A percentile compares a stretch with the other conserved stretches of the same genome.
These are phyloP conservation scores for Patella depressa DNA, from an alignment of 2,888 invertebrate genomes.

Conservation along the genomic window DNA sequence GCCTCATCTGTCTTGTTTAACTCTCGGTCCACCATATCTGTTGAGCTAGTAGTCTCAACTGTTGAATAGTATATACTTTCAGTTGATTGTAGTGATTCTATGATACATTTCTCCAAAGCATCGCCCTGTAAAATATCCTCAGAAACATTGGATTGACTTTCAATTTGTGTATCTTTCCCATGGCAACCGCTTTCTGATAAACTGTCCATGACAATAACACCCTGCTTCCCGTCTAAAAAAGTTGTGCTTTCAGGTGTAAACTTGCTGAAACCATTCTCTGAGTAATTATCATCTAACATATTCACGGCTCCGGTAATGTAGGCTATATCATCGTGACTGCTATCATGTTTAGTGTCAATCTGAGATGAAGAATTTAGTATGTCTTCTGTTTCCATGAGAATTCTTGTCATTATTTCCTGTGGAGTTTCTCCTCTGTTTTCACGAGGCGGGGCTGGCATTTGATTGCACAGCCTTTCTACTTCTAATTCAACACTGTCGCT, in stretches of 20 bases:
- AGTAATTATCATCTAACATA: no score
- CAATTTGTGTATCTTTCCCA: not conserved
- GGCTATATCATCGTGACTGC: not conserved
- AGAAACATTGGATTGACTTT: not conserved
- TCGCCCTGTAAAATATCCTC: no score
- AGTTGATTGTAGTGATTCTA: not conserved
- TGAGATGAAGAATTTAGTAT: not conserved
- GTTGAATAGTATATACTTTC: conserved; percentile 5
- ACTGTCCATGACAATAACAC: not conserved
- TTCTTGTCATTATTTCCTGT: not conserved
- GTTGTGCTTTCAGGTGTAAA: no score
- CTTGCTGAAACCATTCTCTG: no score
- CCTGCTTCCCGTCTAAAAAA: not conserved
- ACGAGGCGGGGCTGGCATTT: not conserved
- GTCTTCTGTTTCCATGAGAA: conserved; percentile 5
- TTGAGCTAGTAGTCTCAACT: not conserved
- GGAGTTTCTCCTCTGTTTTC: not conserved
- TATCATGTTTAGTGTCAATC: not conserved
- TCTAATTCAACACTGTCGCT: not conserved
- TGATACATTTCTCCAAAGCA: not conserved
- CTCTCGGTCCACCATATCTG: not conserved
- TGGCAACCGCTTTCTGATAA: not conserved
- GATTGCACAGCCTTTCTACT: not conserved
- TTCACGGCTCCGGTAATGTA: not conserved
- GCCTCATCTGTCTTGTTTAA: no score